Percentiles rank a stretch among this genome's conserved stretches.
These are phyloP conservation scores for Brachypodius melanocephalos DNA, from an alignment of 2,113 vertebrate species.

Conservation along the genomic window DNA sequence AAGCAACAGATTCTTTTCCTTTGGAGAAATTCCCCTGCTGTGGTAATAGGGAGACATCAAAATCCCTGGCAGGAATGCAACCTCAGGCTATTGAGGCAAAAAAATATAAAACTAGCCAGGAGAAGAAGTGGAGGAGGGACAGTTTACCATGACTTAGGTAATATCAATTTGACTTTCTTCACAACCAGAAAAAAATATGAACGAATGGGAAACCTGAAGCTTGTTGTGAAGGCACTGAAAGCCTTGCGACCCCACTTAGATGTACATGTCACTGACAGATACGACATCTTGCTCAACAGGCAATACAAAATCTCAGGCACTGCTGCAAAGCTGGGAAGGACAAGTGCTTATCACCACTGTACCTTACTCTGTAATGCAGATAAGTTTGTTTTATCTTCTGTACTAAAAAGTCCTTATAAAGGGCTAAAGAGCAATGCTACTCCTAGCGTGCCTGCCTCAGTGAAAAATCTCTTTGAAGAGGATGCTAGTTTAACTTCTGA, in stretches of 20 bases:
- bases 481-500: slow-evolving; percentile 81
- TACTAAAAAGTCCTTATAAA: slow-evolving; percentile 80
- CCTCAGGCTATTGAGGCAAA: slow-evolving; percentile 77
- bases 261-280: slow-evolving; percentile 81
- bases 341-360: slow-evolving; percentile 90
- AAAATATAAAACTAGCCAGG: slow-evolving; percentile 82
- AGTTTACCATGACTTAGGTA: slow-evolving; percentile 94
- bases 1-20: slow-evolving; percentile 79
- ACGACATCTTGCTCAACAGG: slow-evolving; percentile 84
- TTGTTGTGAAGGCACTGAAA: slow-evolving; percentile 82
- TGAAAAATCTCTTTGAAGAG: slow-evolving; percentile 85
- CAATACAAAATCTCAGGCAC: slow-evolving; percentile 91
- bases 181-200: slow-evolving; percentile 84
- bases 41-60: slow-evolving; percentile 94
- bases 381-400: slow-evolving; percentile 73
- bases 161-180: slow-evolving; percentile 96
- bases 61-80: slow-evolving; percentile 95
- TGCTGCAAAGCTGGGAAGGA: slow-evolving; percentile 88
- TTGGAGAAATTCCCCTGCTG: slow-evolving; percentile 86
- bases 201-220: slow-evolving; percentile 83
- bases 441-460: slow-evolving; percentile 82
- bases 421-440: slow-evolving; percentile 90
- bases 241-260: slow-evolving; percentile 77
- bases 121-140: slow-evolving; percentile 93
- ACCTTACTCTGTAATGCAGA: slow-evolving; percentile 86